Conservation (phyloP, 2,797 vertebrate genomes). For the Pseudomugil gertrudae region DNA sequence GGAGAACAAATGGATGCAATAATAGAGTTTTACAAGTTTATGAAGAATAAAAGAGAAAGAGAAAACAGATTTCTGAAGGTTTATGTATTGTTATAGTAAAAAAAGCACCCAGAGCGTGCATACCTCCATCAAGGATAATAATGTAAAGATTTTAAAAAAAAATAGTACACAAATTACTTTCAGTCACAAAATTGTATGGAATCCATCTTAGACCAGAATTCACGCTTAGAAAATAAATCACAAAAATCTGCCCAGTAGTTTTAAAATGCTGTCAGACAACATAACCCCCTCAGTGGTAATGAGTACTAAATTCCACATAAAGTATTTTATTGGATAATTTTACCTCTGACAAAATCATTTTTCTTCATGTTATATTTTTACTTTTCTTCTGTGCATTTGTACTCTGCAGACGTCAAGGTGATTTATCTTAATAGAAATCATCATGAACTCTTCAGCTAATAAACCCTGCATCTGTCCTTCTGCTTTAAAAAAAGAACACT, state of each 20-base stretch:
- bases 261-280: no score
- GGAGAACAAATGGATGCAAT: not conserved
- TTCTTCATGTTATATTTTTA: conserved; percentile 23
- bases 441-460: not conserved
- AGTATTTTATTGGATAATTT: conserved; percentile 53
- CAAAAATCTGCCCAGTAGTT: no score
- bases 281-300: not conserved
- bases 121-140: no score
- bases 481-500: no score
- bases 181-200: no score
- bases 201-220: no score
- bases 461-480: not conserved
- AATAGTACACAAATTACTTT: no score
- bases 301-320: conserved; percentile 26
- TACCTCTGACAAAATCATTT: conserved; percentile 27
- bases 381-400: conserved; percentile 17
- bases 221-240: no score
- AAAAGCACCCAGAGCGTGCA: no score
- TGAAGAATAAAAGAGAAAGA: conserved; percentile 6
- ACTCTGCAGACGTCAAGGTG: not conserved
- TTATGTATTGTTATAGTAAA: not conserved
- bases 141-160: no score
- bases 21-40: conserved; percentile 1
- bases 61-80: not conserved
- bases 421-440: not conserved